These are phyloP conservation scores for Hydrotaea diabolus DNA, from an alignment of 2,888 invertebrate species.

Conservation along the genomic window DNA sequence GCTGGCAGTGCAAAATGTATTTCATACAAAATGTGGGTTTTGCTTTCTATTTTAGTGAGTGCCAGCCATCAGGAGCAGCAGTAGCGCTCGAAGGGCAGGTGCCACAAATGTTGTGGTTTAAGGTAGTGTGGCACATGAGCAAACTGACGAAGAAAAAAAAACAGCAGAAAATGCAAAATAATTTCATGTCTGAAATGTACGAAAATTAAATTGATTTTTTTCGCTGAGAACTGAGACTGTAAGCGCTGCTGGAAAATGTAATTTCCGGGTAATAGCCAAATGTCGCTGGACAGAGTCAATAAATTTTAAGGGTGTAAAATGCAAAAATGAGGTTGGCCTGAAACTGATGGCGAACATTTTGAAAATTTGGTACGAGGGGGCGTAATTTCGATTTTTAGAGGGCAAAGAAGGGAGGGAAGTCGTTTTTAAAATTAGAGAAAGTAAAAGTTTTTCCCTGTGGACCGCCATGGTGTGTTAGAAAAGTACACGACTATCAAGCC, in stretches of 20 bases:
- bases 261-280: background rate
- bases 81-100: background rate
- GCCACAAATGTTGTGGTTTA: constrained; percentile 25
- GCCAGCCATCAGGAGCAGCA: background rate
- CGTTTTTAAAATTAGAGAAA: too few species aligned
- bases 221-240: background rate
- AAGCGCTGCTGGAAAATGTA: background rate
- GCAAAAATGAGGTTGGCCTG: too few species aligned
- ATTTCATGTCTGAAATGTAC: constrained; percentile 27
- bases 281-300: background rate
- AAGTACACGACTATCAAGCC: too few species aligned
- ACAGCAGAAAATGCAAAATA: constrained; percentile 25
- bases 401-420: too few species aligned
- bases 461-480: too few species aligned
- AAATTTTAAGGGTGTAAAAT: background rate
- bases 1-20: background rate
- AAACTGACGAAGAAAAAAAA: background rate
- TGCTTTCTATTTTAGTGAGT: background rate
- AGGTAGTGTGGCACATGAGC: background rate
- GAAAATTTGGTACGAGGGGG: too few species aligned
- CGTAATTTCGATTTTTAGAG: too few species aligned
- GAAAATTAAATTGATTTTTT: constrained; percentile 18
- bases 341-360: too few species aligned
- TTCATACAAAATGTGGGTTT: background rate
- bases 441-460: too few species aligned